These are phyloP conservation scores for Dascillus cervinus DNA, from an alignment of 2,888 invertebrate species.

Conservation along the genomic window DNA sequence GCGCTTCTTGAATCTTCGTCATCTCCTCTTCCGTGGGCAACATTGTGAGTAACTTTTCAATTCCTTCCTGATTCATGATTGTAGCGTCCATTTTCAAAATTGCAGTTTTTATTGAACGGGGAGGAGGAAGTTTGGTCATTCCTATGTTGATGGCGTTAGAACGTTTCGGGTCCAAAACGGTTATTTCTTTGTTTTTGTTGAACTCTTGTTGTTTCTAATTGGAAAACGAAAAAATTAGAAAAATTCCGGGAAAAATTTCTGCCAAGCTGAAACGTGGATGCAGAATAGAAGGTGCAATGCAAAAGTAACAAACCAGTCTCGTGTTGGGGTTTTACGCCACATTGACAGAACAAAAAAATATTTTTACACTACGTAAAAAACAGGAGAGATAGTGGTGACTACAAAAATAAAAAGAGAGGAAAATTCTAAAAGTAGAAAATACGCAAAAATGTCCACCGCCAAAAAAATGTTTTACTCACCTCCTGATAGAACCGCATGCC, in stretches of 20 bases:
- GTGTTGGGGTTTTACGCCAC: too few species aligned
- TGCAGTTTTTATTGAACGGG: slow-evolving; percentile 96
- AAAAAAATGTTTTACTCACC: slow-evolving; percentile 37
- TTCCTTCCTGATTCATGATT: slow-evolving; percentile 95
- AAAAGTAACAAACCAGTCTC: too few species aligned
- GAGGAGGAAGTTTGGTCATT: slow-evolving; percentile 96
- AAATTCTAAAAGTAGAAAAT: too few species aligned
- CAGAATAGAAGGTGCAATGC: too few species aligned
- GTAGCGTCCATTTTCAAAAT: slow-evolving; percentile 99
- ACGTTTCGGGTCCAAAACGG: slow-evolving; percentile 92
- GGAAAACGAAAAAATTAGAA: too few species aligned
- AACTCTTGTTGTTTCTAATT: slow-evolving; percentile 76
- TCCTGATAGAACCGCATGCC: slow-evolving; percentile 41
- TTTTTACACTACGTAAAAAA: slow-evolving; percentile 1
- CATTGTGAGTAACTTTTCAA: slow-evolving; percentile 96
- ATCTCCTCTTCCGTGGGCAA: slow-evolving; percentile 89
- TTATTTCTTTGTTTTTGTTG: slow-evolving; percentile 83
- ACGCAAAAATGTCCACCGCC: slow-evolving; percentile 27
- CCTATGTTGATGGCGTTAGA: slow-evolving; percentile 99
- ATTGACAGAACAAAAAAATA: too few species aligned
- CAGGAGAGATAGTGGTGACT: neutral
- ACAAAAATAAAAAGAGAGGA: slow-evolving; percentile 14
- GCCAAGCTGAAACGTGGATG: too few species aligned
- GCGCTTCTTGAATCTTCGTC: slow-evolving; percentile 93
- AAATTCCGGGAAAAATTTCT: too few species aligned